Conservation (phyloP, 1,140 invertebrate genomes). For the Pogonomyrmex barbatus region DNA sequence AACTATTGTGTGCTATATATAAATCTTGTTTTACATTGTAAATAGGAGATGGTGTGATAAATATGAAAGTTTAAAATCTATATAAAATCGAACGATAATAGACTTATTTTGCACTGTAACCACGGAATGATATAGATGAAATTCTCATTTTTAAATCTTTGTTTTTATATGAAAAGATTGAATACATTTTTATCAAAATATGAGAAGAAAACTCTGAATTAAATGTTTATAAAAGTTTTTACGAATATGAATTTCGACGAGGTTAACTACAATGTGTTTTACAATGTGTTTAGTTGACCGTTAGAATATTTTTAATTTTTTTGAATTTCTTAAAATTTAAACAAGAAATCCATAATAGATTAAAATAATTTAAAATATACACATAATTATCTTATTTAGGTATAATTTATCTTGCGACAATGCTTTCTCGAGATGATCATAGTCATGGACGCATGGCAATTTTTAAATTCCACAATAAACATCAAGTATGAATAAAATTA, state of each 20-base stretch:
- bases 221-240: background rate
- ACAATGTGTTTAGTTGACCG: background rate
- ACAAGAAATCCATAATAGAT: background rate
- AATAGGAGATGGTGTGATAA: no score
- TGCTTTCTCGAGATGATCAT: constrained; percentile 72
- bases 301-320: background rate
- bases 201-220: no score
- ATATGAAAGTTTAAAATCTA: no score
- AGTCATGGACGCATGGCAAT: constrained; percentile 69
- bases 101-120: no score
- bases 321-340: background rate
- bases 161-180: no score
- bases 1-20: no score
- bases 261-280: background rate
- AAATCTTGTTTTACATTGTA: no score
- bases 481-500: constrained; percentile 64
- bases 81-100: no score
- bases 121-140: no score
- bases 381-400: background rate
- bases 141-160: no score
- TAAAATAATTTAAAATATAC: background rate
- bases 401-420: constrained; percentile 35
- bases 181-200: no score
- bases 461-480: constrained; percentile 77
- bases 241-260: background rate